phyloP scores from a whole-genome alignment of 1,140 invertebrate species.

The Thalassaphorura encarpata region DNA sequence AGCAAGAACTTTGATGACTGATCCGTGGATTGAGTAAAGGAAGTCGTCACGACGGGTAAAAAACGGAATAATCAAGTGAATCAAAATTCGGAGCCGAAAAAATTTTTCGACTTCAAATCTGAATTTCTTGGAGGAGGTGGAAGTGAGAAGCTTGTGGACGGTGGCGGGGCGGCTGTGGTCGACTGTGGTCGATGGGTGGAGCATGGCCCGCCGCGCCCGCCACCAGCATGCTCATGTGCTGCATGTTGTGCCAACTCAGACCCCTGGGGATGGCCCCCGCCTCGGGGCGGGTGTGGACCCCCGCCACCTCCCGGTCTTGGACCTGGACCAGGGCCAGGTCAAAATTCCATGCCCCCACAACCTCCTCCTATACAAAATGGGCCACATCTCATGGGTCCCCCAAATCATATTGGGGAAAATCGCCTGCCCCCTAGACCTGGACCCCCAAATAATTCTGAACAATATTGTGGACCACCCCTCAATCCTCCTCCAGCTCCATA shows the following conservation, averaged over 20 bases:
- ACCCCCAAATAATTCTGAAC: constrained; percentile 33
- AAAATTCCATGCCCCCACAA: constrained; percentile 22
- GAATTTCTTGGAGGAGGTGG: constrained; percentile 29
- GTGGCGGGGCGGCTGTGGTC: constrained; percentile 32
- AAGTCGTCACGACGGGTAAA: constrained; percentile 33
- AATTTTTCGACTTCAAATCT: constrained; percentile 33
- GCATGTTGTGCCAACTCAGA: constrained; percentile 28
- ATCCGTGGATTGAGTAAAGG: constrained; percentile 1
- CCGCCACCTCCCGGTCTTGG: constrained; percentile 27
- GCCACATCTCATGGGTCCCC: constrained; percentile 30
- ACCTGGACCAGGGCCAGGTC: constrained; percentile 30
- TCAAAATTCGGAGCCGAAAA: constrained; percentile 27
- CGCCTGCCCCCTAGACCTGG: constrained; percentile 29
- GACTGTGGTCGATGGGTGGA: constrained; percentile 30
- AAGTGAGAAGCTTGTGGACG: constrained; percentile 27
- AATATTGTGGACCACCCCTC: constrained; percentile 34
- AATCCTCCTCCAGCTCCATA: constrained; percentile 27
- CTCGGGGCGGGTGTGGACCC: constrained; percentile 20
- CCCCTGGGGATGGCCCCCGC: constrained; percentile 25
- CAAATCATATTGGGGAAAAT: constrained; percentile 22
- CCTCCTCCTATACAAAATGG: constrained; percentile 29
- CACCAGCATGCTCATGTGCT: constrained; percentile 29
- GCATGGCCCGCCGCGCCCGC: constrained; percentile 27
- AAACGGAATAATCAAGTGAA: constrained; percentile 29
- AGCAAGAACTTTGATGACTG: neutral